phyloP scores from a whole-genome alignment of 2,797 vertebrate genomes.

The Danio aesculapii region DNA sequence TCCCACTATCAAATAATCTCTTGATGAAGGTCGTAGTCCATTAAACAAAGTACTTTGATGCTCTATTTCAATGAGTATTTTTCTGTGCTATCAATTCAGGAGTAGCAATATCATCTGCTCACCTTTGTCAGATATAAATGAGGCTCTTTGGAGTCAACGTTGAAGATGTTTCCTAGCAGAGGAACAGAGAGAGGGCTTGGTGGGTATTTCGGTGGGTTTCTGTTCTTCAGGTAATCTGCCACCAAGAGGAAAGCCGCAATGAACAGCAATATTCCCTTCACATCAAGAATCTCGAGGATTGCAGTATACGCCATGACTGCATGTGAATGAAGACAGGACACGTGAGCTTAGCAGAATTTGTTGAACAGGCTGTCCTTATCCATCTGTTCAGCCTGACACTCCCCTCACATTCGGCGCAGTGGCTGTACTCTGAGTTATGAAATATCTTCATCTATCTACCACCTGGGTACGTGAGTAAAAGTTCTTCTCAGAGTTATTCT shows the following conservation, averaged over 20 bases:
- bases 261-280: conserved; percentile 66
- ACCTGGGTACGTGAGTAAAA: no score
- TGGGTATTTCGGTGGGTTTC: conserved; percentile 80
- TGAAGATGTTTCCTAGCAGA: conserved; percentile 82
- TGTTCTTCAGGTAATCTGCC: conserved; percentile 71
- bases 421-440: neutral
- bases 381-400: neutral
- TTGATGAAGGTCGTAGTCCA: neutral
- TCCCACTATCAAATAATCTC: no score
- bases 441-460: neutral
- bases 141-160: conserved; percentile 78
- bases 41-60: neutral
- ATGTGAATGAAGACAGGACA: neutral
- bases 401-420: conserved; percentile 6
- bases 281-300: conserved; percentile 52
- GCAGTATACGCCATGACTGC: conserved; percentile 6
- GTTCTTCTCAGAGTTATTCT: neutral
- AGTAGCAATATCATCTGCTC: conserved; percentile 57
- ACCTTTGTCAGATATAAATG: conserved; percentile 85
- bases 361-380: neutral
- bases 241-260: conserved; percentile 68
- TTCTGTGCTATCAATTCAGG: neutral
- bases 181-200: conserved; percentile 82
- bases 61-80: neutral
- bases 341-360: neutral